Percentiles rank a stretch among this genome's conserved stretches.
phyloP scores from a whole-genome alignment of 2,888 invertebrate species.

The Andrena marginata region DNA sequence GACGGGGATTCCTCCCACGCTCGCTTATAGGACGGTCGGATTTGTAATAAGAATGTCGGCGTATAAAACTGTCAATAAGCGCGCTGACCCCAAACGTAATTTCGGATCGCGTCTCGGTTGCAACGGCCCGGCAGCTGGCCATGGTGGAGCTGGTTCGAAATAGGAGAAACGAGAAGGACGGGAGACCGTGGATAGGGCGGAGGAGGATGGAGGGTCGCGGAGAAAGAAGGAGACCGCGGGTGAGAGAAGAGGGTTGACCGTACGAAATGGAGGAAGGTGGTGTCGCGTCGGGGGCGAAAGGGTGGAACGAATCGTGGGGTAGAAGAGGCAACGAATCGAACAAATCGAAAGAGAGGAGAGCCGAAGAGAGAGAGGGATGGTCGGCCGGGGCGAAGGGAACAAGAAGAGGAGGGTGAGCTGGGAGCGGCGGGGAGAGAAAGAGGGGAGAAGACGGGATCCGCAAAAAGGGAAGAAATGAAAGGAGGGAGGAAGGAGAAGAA shows the following conservation, averaged over 20 bases:
- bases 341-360: slow-evolving; percentile 51
- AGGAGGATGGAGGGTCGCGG: slow-evolving; percentile 5
- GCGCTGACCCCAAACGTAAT: slow-evolving; percentile 79
- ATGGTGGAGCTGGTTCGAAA: slow-evolving; percentile 23
- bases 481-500: slow-evolving; percentile 69
- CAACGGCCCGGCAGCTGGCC: slow-evolving; percentile 42
- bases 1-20: slow-evolving; percentile 48
- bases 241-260: slow-evolving; percentile 19
- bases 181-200: slow-evolving; percentile 8
- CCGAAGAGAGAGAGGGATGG: slow-evolving; percentile 37
- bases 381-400: slow-evolving; percentile 24
- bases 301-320: slow-evolving; percentile 61
- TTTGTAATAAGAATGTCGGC: slow-evolving; percentile 78
- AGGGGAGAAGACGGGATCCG: slow-evolving; percentile 64
- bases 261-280: slow-evolving; percentile 35
- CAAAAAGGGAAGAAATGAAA: slow-evolving; percentile 67
- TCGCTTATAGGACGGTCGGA: slow-evolving; percentile 63
- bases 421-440: slow-evolving; percentile 47
- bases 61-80: slow-evolving; percentile 79
- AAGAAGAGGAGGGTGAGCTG: slow-evolving; percentile 59
- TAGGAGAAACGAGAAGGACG: neutral
- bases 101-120: slow-evolving; percentile 65
- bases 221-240: neutral
- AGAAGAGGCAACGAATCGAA: slow-evolving; percentile 54
- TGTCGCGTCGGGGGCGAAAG: slow-evolving; percentile 33